Percentiles rank a stretch among this genome's conserved stretches.
These are phyloP conservation scores for Aphis craccivora DNA, from an alignment of 1,140 invertebrate species.

Conservation along the genomic window DNA sequence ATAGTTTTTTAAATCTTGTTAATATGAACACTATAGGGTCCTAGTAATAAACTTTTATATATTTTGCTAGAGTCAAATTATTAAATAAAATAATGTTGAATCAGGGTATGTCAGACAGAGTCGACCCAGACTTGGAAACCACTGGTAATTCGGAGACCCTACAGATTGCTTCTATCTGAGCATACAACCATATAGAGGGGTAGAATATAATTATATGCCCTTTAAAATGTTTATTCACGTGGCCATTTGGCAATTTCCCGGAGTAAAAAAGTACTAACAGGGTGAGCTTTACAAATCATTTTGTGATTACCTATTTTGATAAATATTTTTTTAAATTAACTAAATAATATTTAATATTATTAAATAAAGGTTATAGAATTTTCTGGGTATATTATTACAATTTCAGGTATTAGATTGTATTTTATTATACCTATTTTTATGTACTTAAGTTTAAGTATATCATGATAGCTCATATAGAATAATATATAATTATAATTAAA, in stretches of 20 bases:
- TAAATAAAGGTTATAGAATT: neutral
- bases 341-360: neutral
- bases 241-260: neutral
- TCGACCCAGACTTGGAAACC: neutral
- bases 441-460: neutral
- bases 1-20: neutral
- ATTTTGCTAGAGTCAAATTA: neutral
- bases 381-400: neutral
- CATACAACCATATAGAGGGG: neutral
- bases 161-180: conserved; percentile 44
- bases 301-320: neutral
- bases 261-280: neutral
- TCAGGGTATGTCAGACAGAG: neutral
- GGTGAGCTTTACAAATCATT: neutral
- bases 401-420: neutral
- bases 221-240: conserved; percentile 34
- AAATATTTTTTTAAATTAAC: neutral
- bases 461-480: neutral
- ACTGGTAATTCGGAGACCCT: conserved; percentile 32
- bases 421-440: neutral
- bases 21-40: neutral
- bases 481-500: neutral
- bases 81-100: neutral
- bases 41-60: neutral
- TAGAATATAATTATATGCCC: neutral